Conservation (phyloP, 2,113 vertebrate species). For the Pedionomus torquatus region DNA sequence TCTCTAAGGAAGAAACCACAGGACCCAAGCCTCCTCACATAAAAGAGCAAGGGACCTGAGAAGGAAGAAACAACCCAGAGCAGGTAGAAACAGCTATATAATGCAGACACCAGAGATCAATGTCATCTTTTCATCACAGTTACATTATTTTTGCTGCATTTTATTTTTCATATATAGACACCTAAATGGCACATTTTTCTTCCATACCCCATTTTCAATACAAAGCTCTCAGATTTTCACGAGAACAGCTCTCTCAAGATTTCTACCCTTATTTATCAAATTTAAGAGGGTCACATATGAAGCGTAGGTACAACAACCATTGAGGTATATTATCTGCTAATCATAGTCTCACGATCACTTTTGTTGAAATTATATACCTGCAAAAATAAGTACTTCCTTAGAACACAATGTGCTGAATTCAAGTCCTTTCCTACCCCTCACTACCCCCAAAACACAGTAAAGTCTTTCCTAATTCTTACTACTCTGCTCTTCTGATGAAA, state of each 20-base stretch:
- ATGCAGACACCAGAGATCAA: background rate
- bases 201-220: rapidly evolving
- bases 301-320: background rate
- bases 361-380: background rate
- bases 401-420: background rate
- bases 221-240: background rate
- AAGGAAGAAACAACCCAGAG: background rate
- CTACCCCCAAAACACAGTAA: background rate
- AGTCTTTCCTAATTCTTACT: background rate
- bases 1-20: background rate
- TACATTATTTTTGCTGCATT: background rate
- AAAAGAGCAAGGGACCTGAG: background rate
- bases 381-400: background rate
- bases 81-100: background rate
- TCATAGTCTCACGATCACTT: background rate
- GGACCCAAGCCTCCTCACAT: background rate
- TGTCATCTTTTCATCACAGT: background rate
- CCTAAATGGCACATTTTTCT: background rate
- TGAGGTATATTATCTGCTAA: background rate
- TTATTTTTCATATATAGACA: background rate
- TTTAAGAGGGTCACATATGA: background rate
- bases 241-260: background rate
- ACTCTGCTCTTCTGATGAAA: background rate
- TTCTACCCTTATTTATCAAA: background rate
- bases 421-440: background rate